Conservation (phyloP, 2,888 invertebrate species). For the Heliconius sara region DNA sequence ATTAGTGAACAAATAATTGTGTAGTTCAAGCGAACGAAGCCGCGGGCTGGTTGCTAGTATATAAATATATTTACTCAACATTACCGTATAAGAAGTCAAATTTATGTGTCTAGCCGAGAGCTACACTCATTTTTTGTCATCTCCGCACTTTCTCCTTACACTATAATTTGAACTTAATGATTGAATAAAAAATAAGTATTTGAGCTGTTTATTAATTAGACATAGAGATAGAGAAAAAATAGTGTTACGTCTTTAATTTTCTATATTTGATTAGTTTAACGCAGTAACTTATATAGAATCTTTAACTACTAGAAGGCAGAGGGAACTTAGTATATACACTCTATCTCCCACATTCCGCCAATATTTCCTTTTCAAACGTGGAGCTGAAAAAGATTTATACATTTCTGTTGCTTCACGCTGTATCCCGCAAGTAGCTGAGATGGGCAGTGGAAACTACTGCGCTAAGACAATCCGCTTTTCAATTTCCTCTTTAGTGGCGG, state of each 20-base stretch:
- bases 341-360: too few relatives aligned
- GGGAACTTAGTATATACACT: too few relatives aligned
- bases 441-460: not conserved
- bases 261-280: too few relatives aligned
- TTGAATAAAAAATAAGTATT: not conserved
- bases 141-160: not conserved
- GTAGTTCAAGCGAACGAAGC: too few relatives aligned
- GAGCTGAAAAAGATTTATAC: not conserved
- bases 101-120: constrained; percentile 5
- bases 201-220: not conserved
- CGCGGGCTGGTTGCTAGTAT: not conserved
- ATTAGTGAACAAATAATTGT: too few relatives aligned
- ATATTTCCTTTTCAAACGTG: too few relatives aligned
- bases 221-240: too few relatives aligned
- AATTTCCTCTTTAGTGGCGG: too few relatives aligned
- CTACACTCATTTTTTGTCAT: constrained; percentile 4
- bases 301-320: too few relatives aligned
- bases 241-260: too few relatives aligned
- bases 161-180: not conserved
- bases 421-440: not conserved
- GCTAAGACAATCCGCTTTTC: not conserved
- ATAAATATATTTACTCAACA: not conserved
- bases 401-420: not conserved
- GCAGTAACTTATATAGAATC: too few relatives aligned
- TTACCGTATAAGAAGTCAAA: not conserved